These are phyloP conservation scores for Drosophila pseudotakahashii DNA, from an alignment of 2,888 invertebrate species.

Conservation along the genomic window DNA sequence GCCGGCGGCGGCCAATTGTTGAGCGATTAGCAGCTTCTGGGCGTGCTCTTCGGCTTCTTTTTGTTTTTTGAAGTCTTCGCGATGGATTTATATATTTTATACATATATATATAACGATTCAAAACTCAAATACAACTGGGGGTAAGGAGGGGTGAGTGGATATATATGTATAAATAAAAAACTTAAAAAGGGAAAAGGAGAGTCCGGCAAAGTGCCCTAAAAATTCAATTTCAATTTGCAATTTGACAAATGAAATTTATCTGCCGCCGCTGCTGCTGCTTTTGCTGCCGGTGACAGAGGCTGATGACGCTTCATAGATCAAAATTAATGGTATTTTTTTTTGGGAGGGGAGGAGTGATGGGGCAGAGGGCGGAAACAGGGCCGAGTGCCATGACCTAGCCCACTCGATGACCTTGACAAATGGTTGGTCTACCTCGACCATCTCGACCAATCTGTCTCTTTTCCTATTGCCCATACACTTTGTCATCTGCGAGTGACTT, in stretches of 20 bases:
- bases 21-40: constrained; percentile 82
- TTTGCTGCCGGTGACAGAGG: constrained; percentile 11
- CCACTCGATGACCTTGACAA: constrained; percentile 33
- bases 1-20: constrained; percentile 74
- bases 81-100: constrained; percentile 19
- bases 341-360: too few species aligned
- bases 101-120: constrained; percentile 16
- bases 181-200: constrained; percentile 2
- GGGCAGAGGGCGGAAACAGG: background rate
- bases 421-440: constrained; percentile 2
- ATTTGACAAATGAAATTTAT: constrained; percentile 73
- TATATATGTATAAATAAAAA: constrained; percentile 1
- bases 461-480: constrained; percentile 9
- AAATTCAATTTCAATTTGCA: constrained; percentile 76
- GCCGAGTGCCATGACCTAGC: constrained; percentile 28
- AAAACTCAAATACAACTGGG: constrained; percentile 9
- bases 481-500: constrained; percentile 13
- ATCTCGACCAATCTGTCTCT: constrained; percentile 11
- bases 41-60: constrained; percentile 83
- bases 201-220: constrained; percentile 40
- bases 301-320: constrained; percentile 49
- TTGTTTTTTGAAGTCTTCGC: constrained; percentile 82
- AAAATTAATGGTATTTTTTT: constrained; percentile 65
- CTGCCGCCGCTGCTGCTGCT: constrained; percentile 22
- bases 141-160: background rate